Conservation (phyloP, 2,113 vertebrate species). For the Seriola rivoliana region DNA sequence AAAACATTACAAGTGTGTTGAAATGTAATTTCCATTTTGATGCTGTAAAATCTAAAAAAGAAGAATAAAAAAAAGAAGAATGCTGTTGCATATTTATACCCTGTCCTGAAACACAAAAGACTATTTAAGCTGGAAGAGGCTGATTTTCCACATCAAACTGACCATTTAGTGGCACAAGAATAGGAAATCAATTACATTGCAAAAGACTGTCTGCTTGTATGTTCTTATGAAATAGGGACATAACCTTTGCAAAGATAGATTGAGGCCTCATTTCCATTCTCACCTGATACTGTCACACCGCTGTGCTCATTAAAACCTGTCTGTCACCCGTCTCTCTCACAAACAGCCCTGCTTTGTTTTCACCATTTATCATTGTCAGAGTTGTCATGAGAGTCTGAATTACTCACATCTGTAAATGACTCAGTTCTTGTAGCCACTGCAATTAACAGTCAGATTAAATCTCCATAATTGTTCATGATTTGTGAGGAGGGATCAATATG, state of each 20-base stretch:
- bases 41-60: not conserved
- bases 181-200: constrained; percentile 73
- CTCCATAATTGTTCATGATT: constrained; percentile 35
- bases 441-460: constrained; percentile 61
- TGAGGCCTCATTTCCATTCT: constrained; percentile 80
- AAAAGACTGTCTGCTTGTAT: constrained; percentile 66
- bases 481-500: constrained; percentile 32
- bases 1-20: not conserved
- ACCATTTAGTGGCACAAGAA: constrained; percentile 61
- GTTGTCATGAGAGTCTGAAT: constrained; percentile 73
- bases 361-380: constrained; percentile 83
- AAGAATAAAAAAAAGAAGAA: not conserved
- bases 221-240: constrained; percentile 79
- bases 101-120: constrained; percentile 1
- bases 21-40: constrained; percentile 11
- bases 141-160: constrained; percentile 12
- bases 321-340: constrained; percentile 71
- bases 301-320: constrained; percentile 83
- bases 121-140: not conserved
- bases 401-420: constrained; percentile 59
- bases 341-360: constrained; percentile 68
- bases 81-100: not conserved
- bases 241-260: constrained; percentile 82
- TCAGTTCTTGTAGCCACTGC: constrained; percentile 39
- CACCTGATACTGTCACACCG: constrained; percentile 80